Evolutionary conservation across 2,888 invertebrate genomes (phyloP).

Genomic region (Blastobasis lacticolella): DNA sequence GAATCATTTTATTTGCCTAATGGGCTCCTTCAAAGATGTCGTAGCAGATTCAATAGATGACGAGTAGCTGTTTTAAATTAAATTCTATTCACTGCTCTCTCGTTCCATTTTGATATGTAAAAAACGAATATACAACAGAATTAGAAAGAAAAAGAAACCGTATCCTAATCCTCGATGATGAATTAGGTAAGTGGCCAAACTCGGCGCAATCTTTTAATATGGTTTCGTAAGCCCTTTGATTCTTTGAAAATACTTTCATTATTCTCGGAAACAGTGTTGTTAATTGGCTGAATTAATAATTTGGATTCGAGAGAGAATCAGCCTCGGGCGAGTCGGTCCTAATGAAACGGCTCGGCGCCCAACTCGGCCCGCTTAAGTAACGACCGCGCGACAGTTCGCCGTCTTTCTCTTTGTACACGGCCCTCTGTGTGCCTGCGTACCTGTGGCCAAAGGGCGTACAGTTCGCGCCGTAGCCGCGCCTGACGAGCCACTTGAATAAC

Average conservation of each 20-base stretch:
- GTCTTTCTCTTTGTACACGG: neutral
- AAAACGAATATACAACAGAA: too few species aligned
- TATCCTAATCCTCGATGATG: neutral
- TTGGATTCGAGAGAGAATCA: slow-evolving; percentile 31
- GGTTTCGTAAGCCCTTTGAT: slow-evolving; percentile 18
- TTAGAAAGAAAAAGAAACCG: neutral
- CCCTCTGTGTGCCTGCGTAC: too few species aligned
- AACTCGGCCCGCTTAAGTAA: slow-evolving; percentile 27
- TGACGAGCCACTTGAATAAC: too few species aligned
- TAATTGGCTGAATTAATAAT: slow-evolving; percentile 56
- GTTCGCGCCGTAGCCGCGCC: too few species aligned
- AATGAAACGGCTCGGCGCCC: slow-evolving; percentile 33
- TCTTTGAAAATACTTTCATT: slow-evolving; percentile 29
- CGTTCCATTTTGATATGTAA: too few species aligned
- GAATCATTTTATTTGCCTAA: slow-evolving; percentile 37
- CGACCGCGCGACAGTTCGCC: slow-evolving; percentile 14
- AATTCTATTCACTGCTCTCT: too few species aligned
- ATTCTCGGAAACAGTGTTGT: slow-evolving; percentile 35
- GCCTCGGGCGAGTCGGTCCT: slow-evolving; percentile 39
- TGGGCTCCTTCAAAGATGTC: slow-evolving; percentile 41
- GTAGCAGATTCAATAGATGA: slow-evolving; percentile 51
- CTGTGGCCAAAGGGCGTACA: too few species aligned
- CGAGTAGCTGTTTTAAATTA: slow-evolving; percentile 9
- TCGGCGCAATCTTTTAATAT: slow-evolving; percentile 18
- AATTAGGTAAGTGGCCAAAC: neutral